A percentile compares a stretch with the other conserved stretches of the same genome.
These are phyloP conservation scores for Rhodinocichla rosea DNA, from an alignment of 2,113 vertebrate species.

Conservation along the genomic window DNA sequence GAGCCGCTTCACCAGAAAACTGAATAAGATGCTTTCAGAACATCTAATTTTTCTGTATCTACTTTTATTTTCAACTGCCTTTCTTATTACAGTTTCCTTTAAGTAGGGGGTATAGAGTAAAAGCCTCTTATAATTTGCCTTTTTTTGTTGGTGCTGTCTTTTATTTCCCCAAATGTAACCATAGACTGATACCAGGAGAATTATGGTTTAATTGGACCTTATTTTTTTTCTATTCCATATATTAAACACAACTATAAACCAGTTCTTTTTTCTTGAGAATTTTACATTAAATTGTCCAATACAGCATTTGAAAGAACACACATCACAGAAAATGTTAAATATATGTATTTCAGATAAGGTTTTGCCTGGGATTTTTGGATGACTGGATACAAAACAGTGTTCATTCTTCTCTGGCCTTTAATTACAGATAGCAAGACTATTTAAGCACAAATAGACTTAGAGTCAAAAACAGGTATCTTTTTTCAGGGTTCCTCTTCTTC, in stretches of 20 bases:
- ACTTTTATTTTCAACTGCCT: neutral
- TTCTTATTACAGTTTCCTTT: neutral
- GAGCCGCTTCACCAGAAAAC: neutral
- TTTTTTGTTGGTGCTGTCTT: neutral
- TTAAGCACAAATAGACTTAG: neutral
- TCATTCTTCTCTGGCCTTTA: neutral
- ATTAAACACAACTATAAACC: neutral
- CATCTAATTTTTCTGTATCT: neutral
- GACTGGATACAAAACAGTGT: neutral
- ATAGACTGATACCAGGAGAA: neutral
- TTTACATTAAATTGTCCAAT: neutral
- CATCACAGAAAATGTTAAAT: neutral
- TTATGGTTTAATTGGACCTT: neutral
- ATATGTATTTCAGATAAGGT: neutral
- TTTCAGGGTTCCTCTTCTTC: constrained; percentile 12
- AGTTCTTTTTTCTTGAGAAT: neutral
- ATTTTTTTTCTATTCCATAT: neutral
- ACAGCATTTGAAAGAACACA: neutral
- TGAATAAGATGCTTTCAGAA: neutral
- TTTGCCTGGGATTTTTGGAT: neutral
- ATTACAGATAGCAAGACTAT: neutral
- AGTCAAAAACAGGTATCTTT: neutral
- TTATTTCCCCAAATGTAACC: neutral
- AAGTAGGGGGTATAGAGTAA: neutral
- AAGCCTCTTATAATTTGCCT: neutral